phyloP scores from a whole-genome alignment of 1,140 invertebrate genomes.

The Megalonaias nervosa region DNA sequence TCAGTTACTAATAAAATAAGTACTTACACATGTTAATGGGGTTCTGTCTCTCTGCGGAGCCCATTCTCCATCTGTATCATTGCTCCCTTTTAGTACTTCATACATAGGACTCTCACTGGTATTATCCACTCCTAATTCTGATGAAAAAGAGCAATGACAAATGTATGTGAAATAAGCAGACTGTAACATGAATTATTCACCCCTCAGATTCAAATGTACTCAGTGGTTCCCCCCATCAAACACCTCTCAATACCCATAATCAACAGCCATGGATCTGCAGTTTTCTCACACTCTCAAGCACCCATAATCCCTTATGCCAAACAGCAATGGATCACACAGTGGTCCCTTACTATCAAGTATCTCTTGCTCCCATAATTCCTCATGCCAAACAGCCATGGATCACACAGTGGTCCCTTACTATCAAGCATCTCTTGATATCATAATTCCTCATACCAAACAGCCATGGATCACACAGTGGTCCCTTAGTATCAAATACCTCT shows the following conservation, averaged over 20 bases:
- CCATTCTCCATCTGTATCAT: conserved; percentile 46
- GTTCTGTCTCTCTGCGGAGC: conserved; percentile 38
- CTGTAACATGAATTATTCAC: neutral
- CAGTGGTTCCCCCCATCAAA: neutral
- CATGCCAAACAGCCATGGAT: no score
- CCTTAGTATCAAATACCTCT: neutral
- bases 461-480: neutral
- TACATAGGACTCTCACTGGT: conserved; percentile 8
- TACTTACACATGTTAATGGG: conserved; percentile 50
- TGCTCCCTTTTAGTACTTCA: neutral
- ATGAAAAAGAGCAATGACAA: conserved; percentile 1
- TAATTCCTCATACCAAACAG: neutral
- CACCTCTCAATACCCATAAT: neutral
- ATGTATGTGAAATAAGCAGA: neutral
- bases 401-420: neutral
- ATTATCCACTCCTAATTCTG: conserved; percentile 24
- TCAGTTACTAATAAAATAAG: neutral
- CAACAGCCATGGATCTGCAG: neutral
- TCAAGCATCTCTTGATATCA: neutral
- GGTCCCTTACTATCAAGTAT: no score
- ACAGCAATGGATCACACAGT: no score
- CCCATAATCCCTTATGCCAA: neutral
- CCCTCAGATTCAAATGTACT: no score
- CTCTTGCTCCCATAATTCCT: no score
- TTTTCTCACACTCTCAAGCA: neutral